These are phyloP conservation scores for Catharus bicknelli DNA, from an alignment of 2,113 vertebrate genomes.

Conservation along the genomic window DNA sequence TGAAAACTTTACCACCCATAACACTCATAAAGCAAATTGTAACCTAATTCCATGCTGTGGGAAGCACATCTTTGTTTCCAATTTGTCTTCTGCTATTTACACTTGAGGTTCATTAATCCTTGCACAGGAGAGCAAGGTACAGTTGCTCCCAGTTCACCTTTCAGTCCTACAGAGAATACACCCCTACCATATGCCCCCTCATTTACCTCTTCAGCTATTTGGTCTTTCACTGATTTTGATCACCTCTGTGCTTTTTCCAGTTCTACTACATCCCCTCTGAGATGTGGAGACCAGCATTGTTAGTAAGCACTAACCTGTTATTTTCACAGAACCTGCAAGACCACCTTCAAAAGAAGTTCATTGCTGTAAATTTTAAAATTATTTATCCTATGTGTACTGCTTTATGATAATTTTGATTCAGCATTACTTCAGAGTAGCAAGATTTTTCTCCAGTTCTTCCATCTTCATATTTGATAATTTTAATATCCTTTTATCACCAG, in stretches of 20 bases:
- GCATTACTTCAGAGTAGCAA: neutral
- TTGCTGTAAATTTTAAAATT: neutral
- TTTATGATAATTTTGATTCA: neutral
- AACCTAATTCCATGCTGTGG: neutral
- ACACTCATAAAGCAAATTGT: neutral
- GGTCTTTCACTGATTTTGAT: neutral
- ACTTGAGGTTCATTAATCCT: neutral
- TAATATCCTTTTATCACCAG: neutral
- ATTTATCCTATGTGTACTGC: neutral
- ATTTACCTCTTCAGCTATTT: neutral
- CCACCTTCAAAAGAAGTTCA: neutral
- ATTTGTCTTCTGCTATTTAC: neutral
- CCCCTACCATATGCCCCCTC: neutral
- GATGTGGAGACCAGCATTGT: neutral
- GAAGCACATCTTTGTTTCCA: neutral
- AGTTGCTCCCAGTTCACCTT: neutral
- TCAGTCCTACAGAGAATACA: neutral
- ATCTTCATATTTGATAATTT: neutral
- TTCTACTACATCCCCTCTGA: neutral
- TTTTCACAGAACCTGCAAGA: neutral
- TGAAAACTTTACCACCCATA: neutral
- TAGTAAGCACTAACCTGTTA: neutral
- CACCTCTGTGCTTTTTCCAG: neutral
- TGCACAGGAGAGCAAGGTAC: neutral
- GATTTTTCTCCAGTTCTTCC: neutral